Conservation (phyloP, 2,888 invertebrate genomes). For the Limnephilus marmoratus region DNA sequence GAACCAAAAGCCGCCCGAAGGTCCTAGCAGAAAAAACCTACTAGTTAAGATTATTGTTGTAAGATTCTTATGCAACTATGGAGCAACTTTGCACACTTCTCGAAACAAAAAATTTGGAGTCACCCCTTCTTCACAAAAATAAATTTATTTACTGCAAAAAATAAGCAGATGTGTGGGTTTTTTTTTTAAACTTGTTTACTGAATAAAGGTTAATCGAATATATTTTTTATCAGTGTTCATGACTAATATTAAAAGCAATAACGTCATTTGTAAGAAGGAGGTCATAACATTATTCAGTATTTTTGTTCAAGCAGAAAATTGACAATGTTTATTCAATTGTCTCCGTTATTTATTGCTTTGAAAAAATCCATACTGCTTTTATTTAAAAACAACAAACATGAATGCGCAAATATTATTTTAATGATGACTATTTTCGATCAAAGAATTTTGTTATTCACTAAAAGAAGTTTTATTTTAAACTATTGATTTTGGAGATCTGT, state of each 20-base stretch:
- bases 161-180: neutral
- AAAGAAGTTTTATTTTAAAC: neutral
- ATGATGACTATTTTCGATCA: neutral
- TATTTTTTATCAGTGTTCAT: neutral
- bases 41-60: neutral
- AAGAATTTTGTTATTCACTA: neutral
- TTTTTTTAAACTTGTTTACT: neutral
- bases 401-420: neutral
- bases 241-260: neutral
- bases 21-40: no score
- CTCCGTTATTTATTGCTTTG: neutral
- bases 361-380: neutral
- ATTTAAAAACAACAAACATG: neutral
- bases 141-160: no score
- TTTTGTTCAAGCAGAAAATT: neutral
- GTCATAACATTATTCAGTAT: neutral
- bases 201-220: neutral
- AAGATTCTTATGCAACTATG: neutral
- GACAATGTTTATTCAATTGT: neutral
- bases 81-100: neutral
- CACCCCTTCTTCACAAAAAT: no score
- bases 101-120: no score
- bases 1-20: no score
- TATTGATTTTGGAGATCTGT: neutral
- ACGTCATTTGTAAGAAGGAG: neutral